Percentiles rank a stretch among this genome's conserved stretches.
phyloP scores from a whole-genome alignment of 1,140 invertebrate species.

The Neodiprion lecontei region DNA sequence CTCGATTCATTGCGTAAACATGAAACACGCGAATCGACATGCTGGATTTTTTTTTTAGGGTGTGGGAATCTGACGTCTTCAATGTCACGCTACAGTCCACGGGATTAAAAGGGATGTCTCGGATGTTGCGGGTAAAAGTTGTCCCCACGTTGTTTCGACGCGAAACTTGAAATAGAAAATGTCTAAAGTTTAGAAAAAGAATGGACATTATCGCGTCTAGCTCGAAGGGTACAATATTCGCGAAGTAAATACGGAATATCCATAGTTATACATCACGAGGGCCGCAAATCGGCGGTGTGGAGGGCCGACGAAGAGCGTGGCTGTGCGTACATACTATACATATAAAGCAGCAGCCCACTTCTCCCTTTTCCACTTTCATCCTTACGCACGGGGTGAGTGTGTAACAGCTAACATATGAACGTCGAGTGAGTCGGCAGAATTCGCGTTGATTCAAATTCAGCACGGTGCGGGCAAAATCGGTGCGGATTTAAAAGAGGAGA shows the following conservation, averaged over 20 bases:
- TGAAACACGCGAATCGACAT: too few species aligned
- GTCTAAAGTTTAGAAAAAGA: neutral
- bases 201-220: neutral
- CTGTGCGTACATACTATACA: neutral
- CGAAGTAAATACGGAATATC: neutral
- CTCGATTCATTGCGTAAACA: too few species aligned
- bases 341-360: slow-evolving; percentile 1
- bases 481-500: slow-evolving; percentile 41
- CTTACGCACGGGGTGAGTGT: neutral
- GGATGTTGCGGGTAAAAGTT: too few species aligned
- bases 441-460: slow-evolving; percentile 57
- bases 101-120: too few species aligned
- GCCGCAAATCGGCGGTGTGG: neutral
- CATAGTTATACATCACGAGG: too few species aligned
- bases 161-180: too few species aligned
- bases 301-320: neutral
- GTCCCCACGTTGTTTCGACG: too few species aligned
- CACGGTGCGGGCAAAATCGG: slow-evolving; percentile 44
- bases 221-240: neutral
- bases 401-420: slow-evolving; percentile 59
- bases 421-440: slow-evolving; percentile 58
- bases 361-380: slow-evolving; percentile 1
- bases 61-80: too few species aligned
- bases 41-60: too few species aligned
- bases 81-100: too few species aligned